These are phyloP conservation scores for Buceros bicornis DNA, from an alignment of 2,797 vertebrate genomes.

Conservation along the genomic window DNA sequence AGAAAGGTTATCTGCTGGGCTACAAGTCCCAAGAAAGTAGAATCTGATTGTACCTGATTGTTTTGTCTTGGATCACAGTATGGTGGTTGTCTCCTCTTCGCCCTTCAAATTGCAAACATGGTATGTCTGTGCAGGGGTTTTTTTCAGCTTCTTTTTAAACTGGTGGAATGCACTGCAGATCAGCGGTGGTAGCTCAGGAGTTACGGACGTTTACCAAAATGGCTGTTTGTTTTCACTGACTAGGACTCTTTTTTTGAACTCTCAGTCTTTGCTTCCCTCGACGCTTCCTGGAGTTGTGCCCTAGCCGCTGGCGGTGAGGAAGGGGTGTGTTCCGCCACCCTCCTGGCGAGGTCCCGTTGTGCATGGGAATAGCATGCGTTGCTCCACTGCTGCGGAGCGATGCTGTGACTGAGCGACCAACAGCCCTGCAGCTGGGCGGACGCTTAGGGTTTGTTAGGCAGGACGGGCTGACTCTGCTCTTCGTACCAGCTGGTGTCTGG, in stretches of 20 bases:
- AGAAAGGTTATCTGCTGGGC: not conserved
- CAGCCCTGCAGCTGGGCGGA: not conserved
- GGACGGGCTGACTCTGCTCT: not conserved
- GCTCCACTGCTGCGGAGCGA: not conserved
- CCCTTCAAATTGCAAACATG: not conserved
- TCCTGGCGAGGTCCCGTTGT: not conserved
- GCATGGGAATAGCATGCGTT: not conserved
- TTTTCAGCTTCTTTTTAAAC: not conserved
- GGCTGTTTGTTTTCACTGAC: not conserved
- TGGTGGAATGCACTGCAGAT: not conserved
- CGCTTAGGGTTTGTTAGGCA: not conserved
- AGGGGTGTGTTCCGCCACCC: not conserved
- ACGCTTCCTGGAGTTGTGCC: not conserved
- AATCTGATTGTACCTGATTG: not conserved
- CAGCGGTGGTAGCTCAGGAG: not conserved
- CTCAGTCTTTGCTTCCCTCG: not conserved
- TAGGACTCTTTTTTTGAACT: not conserved
- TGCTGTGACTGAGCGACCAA: not conserved
- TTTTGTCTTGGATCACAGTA: not conserved
- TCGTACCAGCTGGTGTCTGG: not conserved
- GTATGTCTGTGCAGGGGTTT: not conserved
- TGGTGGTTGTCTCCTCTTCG: not conserved
- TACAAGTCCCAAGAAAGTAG: not conserved
- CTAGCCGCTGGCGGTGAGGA: not conserved
- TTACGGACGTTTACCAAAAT: not conserved